Evolutionary conservation across 2,113 vertebrate species (phyloP), one percentile per base, ranked within the genome.

Genomic region (Mohoua ochrocephala): DNA sequence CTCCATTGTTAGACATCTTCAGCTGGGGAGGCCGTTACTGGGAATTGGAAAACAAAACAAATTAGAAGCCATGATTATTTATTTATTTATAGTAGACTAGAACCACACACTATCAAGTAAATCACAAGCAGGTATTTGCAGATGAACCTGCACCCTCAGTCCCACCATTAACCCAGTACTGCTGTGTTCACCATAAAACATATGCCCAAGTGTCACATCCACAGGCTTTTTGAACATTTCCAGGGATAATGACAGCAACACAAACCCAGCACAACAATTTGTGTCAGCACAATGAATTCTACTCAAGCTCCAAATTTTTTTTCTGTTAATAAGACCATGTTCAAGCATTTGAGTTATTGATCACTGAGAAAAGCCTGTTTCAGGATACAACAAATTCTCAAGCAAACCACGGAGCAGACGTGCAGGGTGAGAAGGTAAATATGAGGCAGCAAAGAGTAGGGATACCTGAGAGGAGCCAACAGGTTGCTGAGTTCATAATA

Each of bases 1-100:
- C 60, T 83, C 99, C 99, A 98, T 99, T 99, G 97, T 99, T 99
- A 86, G 99, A 99, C 99, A 99, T 99, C 94, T 98, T 99, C 97
- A 97, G 95, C 4, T 85, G 84, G 52, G 88, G 68, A 97, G 88
- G 95, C 97, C 76, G 94, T 97, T 88, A 97, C 98, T 98, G 94
- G 22, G 84, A 93, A n/a, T 0, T 53, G 19, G 42, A 61, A 74
- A 78, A 85, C 20, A 54, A 65, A 63, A 82, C 21, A 68, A 42
- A 39, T 21, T 22, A 94, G 10, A 18, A 77, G 28, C 20, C 1
- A 4, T 64, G 41, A 13, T 84, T 35, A 27, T 45, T 63, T 41
- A 30, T 41, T 42, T 67, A 19, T 41, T 57, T 67, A 12, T 39
- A 33, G 15, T 31, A 22, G 73, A 37, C 8, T 22, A 50, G 30